Evolutionary conservation across 1,140 invertebrate species (phyloP), one percentile per base, ranked within the genome.

Genomic region (Danaus melanippus): DNA sequence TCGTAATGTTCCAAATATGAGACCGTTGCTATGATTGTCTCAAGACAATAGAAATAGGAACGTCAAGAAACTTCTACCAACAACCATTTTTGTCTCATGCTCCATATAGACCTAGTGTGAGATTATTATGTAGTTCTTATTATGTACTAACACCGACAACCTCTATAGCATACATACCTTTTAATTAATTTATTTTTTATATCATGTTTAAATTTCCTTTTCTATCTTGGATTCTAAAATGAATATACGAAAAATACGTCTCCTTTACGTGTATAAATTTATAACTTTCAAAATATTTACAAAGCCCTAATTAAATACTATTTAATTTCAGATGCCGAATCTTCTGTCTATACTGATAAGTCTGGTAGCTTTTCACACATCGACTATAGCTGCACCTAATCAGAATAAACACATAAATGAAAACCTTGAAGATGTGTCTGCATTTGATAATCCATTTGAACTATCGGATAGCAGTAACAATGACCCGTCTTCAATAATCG

Each of bases 251-350:
- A 15, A 15, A 1, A 15, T 15, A 15, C 3, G 15, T n/a, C n/a
- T n/a, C n/a, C n/a, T n/a, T n/a, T n/a, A n/a, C n/a, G n/a, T n/a
- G n/a, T n/a, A n/a, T n/a, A n/a, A n/a, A n/a, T n/a, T n/a, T n/a
- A n/a, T n/a, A n/a, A n/a, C n/a, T n/a, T n/a, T n/a, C n/a, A n/a
- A n/a, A n/a, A n/a, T 32, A 32, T 32, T 7, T 32, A 32, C 21
- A 32, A 32, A 32, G 21, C 21, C 4, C 6, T 32, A 32, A 32
- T 32, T 32, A 7, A 32, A 32, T 32, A 7, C 5, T 32, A 32
- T 32, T 32, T 32, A 32, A 52, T 65, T 65, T 50, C 62, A 65
- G 62, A 65, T 65, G 62, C 55, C 52, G 42, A 61, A 49, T 44
- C 12, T 50, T 49, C 10, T 55, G 21, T 32, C 41, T 8, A 47